Base-by-base conservation (phyloP, 2,888 invertebrate genomes). In the Chrysolina oricalcia region DNA sequence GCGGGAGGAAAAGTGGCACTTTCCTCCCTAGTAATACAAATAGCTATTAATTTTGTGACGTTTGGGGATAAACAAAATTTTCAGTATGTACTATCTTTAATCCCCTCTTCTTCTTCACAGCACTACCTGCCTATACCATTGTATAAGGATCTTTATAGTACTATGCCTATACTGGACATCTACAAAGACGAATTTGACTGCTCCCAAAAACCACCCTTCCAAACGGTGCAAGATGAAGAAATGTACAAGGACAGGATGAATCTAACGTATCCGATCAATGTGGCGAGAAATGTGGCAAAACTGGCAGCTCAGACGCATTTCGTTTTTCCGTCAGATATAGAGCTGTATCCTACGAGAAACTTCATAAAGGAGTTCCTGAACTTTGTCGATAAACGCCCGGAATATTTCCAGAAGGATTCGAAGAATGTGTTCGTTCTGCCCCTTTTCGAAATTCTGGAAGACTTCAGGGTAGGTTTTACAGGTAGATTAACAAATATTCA, bases 131-230 rank as follows among this genome's bases (percentile, higher is more conserved):
- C 35, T 35, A n/a, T n/a, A n/a, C n/a, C n/a, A n/a, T n/a, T n/a
- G n/a, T n/a, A n/a, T n/a, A n/a, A 43, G 46, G 73, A 75, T 75
- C 73, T 64, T 78, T 80, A 62, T 74, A 82, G 79, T 63, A 70
- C 19, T 72, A 74, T n/a, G 19, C 77, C 81, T 10, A 66, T 85
- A 15, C 13, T 78, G 17, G 62, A 80, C n/a, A 64, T 80, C 6
- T 85, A 84, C 72, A 50, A 78, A 63, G 85, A 86, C 62, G 48
- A 91, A 41, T 94, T 91, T 88, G 94, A 96, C 87, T 96, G 96
- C 86, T 90, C 92, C 10, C 85, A 90, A 63, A 89, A 90, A 11
- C 91, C 95, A 3, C 95, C 96, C 0, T 96, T 93, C 89, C 87
- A 90, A 64, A 92, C 92, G 82, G 90, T 93, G 56, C 92, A 92